phyloP scores from a whole-genome alignment of 1,140 invertebrate species.

The Temnothorax curvispinosus region DNA sequence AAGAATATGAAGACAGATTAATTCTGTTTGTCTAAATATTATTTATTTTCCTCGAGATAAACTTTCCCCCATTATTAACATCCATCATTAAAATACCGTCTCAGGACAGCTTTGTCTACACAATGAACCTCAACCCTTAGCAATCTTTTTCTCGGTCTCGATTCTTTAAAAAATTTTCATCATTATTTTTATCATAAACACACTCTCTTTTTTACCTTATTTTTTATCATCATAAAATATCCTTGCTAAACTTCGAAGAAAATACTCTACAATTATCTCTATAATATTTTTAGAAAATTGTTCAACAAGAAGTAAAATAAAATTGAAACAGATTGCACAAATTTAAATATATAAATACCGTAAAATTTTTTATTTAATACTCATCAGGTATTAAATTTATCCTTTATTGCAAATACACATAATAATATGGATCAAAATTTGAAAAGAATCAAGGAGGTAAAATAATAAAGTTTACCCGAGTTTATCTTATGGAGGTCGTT shows the following conservation, averaged over 20 bases:
- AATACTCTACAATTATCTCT: neutral
- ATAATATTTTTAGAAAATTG: neutral
- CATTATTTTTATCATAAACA: neutral
- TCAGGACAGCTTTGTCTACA: neutral
- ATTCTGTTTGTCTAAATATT: neutral
- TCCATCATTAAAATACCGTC: neutral
- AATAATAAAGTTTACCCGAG: neutral
- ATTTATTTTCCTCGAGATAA: conserved; percentile 4
- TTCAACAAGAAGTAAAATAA: neutral
- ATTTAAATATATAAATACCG: neutral
- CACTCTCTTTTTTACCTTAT: neutral
- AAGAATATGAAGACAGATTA: neutral
- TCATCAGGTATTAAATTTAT: neutral
- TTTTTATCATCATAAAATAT: neutral
- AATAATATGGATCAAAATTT: neutral
- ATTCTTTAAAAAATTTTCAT: neutral
- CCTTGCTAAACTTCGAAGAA: neutral
- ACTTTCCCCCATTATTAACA: neutral
- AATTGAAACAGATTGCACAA: neutral
- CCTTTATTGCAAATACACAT: neutral
- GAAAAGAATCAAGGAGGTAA: neutral
- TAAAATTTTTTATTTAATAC: neutral
- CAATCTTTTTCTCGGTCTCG: neutral
- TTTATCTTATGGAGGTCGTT: neutral
- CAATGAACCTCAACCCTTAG: neutral